phyloP scores from a whole-genome alignment of 2,797 vertebrate genomes.

The Betta splendens region DNA sequence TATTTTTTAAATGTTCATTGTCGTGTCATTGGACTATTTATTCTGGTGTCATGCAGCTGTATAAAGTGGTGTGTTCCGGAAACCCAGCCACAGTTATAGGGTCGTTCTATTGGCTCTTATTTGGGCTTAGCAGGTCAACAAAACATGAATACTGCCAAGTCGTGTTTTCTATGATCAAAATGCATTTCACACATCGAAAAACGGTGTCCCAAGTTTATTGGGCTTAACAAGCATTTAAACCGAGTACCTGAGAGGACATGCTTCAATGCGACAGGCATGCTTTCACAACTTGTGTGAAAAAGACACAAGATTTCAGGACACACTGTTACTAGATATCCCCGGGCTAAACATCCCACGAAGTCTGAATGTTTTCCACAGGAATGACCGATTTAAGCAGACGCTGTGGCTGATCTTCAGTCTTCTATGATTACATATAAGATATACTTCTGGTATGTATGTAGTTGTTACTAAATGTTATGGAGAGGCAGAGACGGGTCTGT shows the following conservation, averaged over 20 bases:
- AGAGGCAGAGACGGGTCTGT: conserved; percentile 16
- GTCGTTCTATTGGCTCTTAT: conserved; percentile 37
- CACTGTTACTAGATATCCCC: not conserved
- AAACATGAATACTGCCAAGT: conserved; percentile 67
- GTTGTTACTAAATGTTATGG: conserved; percentile 34
- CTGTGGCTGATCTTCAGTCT: conserved; percentile 11
- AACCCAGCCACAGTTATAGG: conserved; percentile 33
- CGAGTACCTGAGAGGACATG: conserved; percentile 33
- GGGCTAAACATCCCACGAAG: not conserved
- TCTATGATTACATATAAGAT: conserved; percentile 15
- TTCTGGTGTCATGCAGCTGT: conserved; percentile 72
- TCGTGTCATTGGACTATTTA: conserved; percentile 73
- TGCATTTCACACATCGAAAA: conserved; percentile 26
- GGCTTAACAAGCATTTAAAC: conserved; percentile 62
- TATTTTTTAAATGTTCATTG: conserved; percentile 63
- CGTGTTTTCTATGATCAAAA: conserved; percentile 29
- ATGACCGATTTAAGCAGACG: conserved; percentile 5
- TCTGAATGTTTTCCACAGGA: conserved; percentile 10
- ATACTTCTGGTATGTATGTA: conserved; percentile 23
- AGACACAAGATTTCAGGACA: not conserved
- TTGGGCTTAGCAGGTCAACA: conserved; percentile 47
- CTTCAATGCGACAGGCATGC: not conserved
- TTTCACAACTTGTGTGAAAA: conserved; percentile 17
- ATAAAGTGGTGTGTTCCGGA: conserved; percentile 55
- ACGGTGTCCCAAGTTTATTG: conserved; percentile 13